Conservation (phyloP, 1,140 invertebrate species). For the Eriocheir sinensis region DNA sequence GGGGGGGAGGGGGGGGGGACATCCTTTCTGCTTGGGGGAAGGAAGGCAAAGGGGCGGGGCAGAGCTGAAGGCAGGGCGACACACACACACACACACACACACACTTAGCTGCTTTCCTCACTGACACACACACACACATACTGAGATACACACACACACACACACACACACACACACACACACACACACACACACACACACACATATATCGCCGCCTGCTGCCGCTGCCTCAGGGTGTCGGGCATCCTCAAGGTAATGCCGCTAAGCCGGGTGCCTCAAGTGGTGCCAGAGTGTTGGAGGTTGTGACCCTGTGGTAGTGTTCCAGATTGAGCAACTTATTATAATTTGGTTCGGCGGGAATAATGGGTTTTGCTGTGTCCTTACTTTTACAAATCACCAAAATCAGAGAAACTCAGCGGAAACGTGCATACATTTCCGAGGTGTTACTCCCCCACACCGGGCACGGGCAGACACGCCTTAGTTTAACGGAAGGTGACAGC, state of each 20-base stretch:
- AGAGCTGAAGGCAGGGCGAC: background rate
- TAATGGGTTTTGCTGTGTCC: background rate
- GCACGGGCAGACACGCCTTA: background rate
- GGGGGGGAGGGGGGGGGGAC: background rate
- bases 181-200: too few species aligned
- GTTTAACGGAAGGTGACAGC: background rate
- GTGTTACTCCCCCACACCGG: background rate
- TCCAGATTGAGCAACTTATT: background rate
- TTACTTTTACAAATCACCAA: background rate
- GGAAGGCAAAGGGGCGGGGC: background rate
- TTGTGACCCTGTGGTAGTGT: background rate
- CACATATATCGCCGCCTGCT: background rate
- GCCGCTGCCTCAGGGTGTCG: background rate
- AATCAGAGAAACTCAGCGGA: background rate
- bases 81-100: too few species aligned
- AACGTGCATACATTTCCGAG: background rate
- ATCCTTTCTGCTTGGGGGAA: background rate
- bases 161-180: too few species aligned
- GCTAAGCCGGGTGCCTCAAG: background rate
- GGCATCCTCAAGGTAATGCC: background rate
- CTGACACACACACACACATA: too few species aligned
- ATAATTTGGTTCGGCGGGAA: background rate
- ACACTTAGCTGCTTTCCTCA: too few species aligned
- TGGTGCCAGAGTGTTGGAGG: background rate
- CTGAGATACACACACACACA: too few species aligned